Percentiles rank a stretch among this genome's conserved stretches.
These are phyloP conservation scores for Microchrysa polita DNA, from an alignment of 2,888 invertebrate genomes.

Conservation along the genomic window DNA sequence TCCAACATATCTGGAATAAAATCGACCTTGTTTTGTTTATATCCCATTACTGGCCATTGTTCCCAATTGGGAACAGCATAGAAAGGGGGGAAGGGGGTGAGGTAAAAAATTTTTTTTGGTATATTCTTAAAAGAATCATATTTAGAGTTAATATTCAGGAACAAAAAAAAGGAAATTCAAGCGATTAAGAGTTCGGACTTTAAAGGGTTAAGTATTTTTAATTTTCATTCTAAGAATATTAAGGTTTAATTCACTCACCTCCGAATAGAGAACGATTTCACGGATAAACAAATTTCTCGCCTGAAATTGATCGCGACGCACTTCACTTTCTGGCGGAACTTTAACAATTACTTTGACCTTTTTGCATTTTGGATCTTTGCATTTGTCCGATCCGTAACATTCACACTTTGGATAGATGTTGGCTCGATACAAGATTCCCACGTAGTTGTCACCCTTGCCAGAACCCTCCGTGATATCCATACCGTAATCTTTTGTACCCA, in stretches of 20 bases:
- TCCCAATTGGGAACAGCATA: too few species aligned
- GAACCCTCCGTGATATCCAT: conserved; percentile 55
- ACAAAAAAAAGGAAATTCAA: too few species aligned
- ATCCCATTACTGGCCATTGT: too few species aligned
- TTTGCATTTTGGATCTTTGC: background rate
- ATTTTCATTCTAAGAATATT: too few species aligned
- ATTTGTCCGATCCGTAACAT: conserved; percentile 8
- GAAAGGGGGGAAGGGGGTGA: too few species aligned
- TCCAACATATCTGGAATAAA: too few species aligned
- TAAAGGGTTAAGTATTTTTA: too few species aligned
- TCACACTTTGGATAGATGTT: conserved; percentile 41
- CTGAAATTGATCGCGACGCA: conserved; percentile 58
- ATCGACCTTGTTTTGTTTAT: too few species aligned
- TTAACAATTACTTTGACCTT: conserved; percentile 56
- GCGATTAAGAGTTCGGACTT: too few species aligned
- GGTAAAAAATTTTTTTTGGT: too few species aligned
- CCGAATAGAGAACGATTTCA: conserved; percentile 57
- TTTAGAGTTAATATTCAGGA: too few species aligned
- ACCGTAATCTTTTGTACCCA: conserved; percentile 50
- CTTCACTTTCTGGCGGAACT: conserved; percentile 57
- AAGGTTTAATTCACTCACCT: conserved; percentile 51
- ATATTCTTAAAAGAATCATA: too few species aligned
- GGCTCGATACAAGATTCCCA: conserved; percentile 58
- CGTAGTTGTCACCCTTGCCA: conserved; percentile 60
- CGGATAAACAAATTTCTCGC: conserved; percentile 57